Conservation (phyloP, 1,140 invertebrate genomes). For the Leptopilina clavipes region DNA sequence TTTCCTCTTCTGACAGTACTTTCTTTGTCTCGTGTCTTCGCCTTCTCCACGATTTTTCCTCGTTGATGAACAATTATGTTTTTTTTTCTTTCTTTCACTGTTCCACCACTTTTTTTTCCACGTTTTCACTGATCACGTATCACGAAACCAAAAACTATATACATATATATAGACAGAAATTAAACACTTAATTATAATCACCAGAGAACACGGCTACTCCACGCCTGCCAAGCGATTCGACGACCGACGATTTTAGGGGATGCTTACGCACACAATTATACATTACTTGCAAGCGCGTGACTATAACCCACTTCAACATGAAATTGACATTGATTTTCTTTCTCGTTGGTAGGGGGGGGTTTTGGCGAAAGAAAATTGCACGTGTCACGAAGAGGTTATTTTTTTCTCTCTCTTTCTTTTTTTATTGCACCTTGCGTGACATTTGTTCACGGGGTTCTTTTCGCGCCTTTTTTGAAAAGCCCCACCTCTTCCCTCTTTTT, state of each 20-base stretch:
- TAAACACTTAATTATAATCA: neutral
- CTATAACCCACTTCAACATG: neutral
- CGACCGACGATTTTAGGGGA: neutral
- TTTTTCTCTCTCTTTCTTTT: neutral
- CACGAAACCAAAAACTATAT: constrained; percentile 22
- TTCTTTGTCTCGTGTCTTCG: constrained; percentile 38
- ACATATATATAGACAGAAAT: constrained; percentile 17
- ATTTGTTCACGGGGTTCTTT: neutral
- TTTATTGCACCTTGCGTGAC: neutral
- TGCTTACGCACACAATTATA: neutral
- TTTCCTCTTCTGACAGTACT: constrained; percentile 23
- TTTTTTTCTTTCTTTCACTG: neutral
- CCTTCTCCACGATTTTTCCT: constrained; percentile 22
- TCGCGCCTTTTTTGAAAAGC: constrained; percentile 4
- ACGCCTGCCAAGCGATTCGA: constrained; percentile 5
- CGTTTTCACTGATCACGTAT: constrained; percentile 31
- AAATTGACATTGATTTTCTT: constrained; percentile 11
- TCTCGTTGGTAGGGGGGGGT: too few relatives aligned
- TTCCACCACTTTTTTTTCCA: constrained; percentile 4
- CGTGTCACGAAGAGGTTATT: neutral
- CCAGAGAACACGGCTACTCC: constrained; percentile 26
- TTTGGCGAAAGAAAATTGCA: neutral
- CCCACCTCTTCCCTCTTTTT: neutral
- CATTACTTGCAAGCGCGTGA: neutral
- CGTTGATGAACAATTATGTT: neutral